Base-by-base conservation (phyloP, 2,888 invertebrate genomes). In the Reticulitermes lucifugus region DNA sequence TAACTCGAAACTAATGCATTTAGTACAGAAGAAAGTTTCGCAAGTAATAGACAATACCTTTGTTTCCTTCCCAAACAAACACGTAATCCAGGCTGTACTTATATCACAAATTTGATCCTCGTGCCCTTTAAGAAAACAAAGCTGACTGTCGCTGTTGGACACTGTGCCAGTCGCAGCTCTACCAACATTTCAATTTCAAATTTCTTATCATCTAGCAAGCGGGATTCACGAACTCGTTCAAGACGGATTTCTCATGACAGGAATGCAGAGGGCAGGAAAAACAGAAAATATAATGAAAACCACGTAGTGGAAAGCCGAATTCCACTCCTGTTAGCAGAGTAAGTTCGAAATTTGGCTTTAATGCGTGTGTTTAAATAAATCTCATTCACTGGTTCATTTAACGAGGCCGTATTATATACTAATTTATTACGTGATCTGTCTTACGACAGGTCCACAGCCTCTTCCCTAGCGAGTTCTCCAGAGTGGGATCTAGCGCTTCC, bases 151-250 rank as follows among this genome's bases (percentile, higher is more conserved):
- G 60, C 60, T 2, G n/a, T n/a, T 22, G 12, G 60, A 60, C 6
- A 60, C 60, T n/a, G 65, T 25, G 25, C 9, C 65, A 6, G 6
- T 25, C 3, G n/a, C 65, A 25, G 9, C 9, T 6, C 3, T 25
- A 12, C 65, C 65, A n/a, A 60, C 65, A 25, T 65, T 65, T n/a
- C 65, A n/a, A n/a, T 65, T 65, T 65, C 65, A 65, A 65, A 65
- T 65, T 65, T 65, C 60, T 60, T 60, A 14, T 60, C 60, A 12
- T 60, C 22, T 7, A 60, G 60, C 60, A 21, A 60, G 60, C 18
- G 60, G 12, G 60, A 65, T 3, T 25, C 6, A 25, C 65, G 25
- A 65, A n/a, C 9, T 25, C 7, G 25, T n/a, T 65, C 1, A 65
- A 65, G 65, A 25, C 65, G n/a, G 25, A n/a, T 6, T 65, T n/a